Conservation (phyloP, 2,113 vertebrate genomes). For the Marmota flaviventris region DNA sequence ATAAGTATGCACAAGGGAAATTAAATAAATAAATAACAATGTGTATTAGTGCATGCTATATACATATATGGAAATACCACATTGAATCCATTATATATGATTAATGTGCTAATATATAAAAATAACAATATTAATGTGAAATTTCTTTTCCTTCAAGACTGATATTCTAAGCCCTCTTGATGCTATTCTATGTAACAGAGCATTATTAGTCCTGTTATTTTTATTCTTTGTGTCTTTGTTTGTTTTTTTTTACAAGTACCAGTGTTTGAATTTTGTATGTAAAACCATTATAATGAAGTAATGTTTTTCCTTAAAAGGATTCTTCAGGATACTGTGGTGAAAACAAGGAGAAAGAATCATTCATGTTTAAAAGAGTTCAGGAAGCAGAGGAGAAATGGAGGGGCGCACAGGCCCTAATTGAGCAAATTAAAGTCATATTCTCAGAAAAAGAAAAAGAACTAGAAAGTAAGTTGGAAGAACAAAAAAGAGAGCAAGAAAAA, state of each 20-base stretch:
- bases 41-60: background rate
- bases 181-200: background rate
- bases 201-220: background rate
- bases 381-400: conserved; percentile 87
- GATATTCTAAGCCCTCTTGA: background rate
- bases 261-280: background rate
- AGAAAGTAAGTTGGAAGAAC: conserved; percentile 83
- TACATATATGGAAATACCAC: background rate
- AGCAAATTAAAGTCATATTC: conserved; percentile 87
- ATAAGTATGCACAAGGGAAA: no score
- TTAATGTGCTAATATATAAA: background rate
- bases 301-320: conserved; percentile 78
- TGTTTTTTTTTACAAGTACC: background rate
- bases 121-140: background rate
- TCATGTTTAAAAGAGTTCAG: conserved; percentile 86
- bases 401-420: conserved; percentile 83
- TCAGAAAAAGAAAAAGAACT: conserved; percentile 89
- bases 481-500: conserved; percentile 87
- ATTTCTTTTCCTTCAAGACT: background rate
- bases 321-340: conserved; percentile 69
- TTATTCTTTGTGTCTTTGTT: background rate
- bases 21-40: background rate
- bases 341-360: conserved; percentile 84
- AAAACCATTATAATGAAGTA: conserved; percentile 21
- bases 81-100: background rate